Evolutionary conservation across 1,140 invertebrate species (phyloP).

Genomic region (Nephotettix cincticeps): DNA sequence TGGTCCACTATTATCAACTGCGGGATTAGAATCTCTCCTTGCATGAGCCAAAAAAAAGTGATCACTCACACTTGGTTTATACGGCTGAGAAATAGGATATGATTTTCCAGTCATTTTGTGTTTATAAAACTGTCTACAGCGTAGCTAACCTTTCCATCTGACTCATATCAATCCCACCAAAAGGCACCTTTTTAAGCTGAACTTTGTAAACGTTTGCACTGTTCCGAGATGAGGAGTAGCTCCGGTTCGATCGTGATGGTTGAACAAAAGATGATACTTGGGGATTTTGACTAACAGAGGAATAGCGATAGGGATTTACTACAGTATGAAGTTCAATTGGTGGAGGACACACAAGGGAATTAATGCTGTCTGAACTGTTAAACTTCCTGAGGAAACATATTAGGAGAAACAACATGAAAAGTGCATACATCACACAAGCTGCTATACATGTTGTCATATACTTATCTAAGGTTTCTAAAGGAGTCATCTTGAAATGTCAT

Average conservation of each 20-base stretch:
- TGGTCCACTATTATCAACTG: too few species aligned
- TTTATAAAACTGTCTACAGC: background rate
- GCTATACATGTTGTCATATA: conserved; percentile 28
- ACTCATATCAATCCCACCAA: conserved; percentile 28
- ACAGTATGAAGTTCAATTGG: conserved; percentile 26
- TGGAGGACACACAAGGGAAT: conserved; percentile 13
- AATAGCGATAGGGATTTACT: conserved; percentile 25
- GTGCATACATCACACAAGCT: conserved; percentile 18
- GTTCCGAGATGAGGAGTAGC: conserved; percentile 26
- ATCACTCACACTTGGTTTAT: too few species aligned
- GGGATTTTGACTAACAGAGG: conserved; percentile 22
- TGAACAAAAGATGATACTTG: background rate
- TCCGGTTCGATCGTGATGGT: conserved; percentile 20
- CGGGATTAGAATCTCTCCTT: too few species aligned
- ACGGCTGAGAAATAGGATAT: too few species aligned
- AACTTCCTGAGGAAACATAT: conserved; percentile 26
- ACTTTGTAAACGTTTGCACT: conserved; percentile 23
- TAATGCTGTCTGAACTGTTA: conserved; percentile 21
- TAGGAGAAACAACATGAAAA: conserved; percentile 30
- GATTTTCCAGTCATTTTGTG: background rate
- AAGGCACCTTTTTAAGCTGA: conserved; percentile 25
- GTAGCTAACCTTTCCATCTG: conserved; percentile 30
- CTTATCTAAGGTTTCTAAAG: conserved; percentile 29
- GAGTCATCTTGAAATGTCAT: conserved; percentile 27
- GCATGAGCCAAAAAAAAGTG: too few species aligned